Evolutionary conservation across 2,113 vertebrate genomes (phyloP).

Genomic region (Pycnonotus jocosus): DNA sequence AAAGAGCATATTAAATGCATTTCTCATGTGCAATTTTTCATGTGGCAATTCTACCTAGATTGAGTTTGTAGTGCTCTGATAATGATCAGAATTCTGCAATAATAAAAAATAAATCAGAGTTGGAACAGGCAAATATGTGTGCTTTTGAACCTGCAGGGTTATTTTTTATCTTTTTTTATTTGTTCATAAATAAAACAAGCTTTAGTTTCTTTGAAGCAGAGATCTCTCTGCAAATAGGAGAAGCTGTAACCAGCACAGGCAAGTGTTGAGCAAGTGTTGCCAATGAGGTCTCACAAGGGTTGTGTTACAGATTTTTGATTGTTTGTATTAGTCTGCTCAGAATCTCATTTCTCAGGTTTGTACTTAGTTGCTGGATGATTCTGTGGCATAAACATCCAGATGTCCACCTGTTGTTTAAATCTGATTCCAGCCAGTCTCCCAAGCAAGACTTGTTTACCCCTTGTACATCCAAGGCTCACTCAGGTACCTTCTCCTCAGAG

Average conservation of each 20-base stretch:
- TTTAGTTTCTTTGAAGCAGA: background rate
- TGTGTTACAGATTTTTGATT: background rate
- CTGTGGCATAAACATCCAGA: background rate
- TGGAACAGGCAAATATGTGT: background rate
- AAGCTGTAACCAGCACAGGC: background rate
- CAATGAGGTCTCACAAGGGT: background rate
- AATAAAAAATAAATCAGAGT: background rate
- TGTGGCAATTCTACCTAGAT: background rate
- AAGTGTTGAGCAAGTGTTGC: slow-evolving; percentile 16
- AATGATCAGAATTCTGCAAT: background rate
- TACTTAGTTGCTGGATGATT: background rate
- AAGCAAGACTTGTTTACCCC: background rate
- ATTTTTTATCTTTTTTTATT: background rate
- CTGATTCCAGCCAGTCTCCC: background rate
- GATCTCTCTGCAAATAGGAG: background rate
- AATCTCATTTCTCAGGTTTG: slow-evolving; percentile 6
- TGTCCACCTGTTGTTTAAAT: background rate
- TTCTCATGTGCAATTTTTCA: background rate
- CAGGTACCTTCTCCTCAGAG: background rate
- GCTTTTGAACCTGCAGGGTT: background rate
- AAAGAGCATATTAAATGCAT: background rate
- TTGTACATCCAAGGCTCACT: background rate
- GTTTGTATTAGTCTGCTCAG: background rate
- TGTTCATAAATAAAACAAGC: background rate
- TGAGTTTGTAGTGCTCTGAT: background rate